Conservation (phyloP, 1,140 invertebrate genomes). For the Holcopasites calliopsidis region DNA sequence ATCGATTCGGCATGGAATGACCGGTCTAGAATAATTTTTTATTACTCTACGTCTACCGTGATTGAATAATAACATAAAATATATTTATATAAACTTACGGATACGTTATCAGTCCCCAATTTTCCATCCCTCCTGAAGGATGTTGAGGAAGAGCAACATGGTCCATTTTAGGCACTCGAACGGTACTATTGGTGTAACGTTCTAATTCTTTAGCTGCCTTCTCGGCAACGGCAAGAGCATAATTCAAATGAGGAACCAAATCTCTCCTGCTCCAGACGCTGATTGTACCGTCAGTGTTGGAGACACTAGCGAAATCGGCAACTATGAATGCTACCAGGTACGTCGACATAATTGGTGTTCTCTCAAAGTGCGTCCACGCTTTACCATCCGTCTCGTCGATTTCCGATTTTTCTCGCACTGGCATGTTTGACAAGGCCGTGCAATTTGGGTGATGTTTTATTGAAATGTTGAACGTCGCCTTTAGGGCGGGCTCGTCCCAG, state of each 20-base stretch:
- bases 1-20: no score
- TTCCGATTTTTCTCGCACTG: constrained; percentile 63
- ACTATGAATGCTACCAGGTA: constrained; percentile 89
- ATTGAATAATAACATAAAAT: no score
- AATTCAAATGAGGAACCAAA: constrained; percentile 79
- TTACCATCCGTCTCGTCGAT: background rate
- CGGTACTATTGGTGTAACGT: constrained; percentile 59
- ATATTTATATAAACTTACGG: constrained; percentile 71
- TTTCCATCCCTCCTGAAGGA: constrained; percentile 91
- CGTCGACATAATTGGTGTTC: constrained; percentile 83
- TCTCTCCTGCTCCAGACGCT: constrained; percentile 79
- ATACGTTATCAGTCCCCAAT: constrained; percentile 86
- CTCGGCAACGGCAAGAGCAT: constrained; percentile 70
- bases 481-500: constrained; percentile 86
- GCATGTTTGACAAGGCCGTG: constrained; percentile 79
- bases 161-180: constrained; percentile 78
- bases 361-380: constrained; percentile 38
- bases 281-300: constrained; percentile 67
- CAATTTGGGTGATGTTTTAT: constrained; percentile 78
- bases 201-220: constrained; percentile 68
- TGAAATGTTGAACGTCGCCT: constrained; percentile 81
- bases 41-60: no score
- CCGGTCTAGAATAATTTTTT: no score
- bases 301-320: constrained; percentile 81
- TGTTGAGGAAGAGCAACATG: constrained; percentile 89